phyloP scores from a whole-genome alignment of 2,888 invertebrate species.

The Trachelus tabidus region DNA sequence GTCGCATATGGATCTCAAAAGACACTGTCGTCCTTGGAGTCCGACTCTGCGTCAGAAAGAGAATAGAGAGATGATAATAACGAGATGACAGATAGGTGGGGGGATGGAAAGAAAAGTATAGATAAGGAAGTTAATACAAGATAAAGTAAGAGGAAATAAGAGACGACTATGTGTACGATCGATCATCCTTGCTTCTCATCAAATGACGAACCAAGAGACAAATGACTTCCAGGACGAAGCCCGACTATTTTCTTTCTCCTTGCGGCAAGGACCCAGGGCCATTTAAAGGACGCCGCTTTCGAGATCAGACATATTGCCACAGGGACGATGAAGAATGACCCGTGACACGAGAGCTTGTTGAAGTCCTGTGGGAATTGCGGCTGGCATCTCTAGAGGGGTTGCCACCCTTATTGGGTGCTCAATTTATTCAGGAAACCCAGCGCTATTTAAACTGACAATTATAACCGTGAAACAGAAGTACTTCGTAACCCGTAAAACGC shows the following conservation, averaged over 20 bases:
- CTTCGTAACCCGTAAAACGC: neutral
- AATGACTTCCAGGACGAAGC: slow-evolving; percentile 24
- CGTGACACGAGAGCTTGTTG: neutral
- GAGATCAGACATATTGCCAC: slow-evolving; percentile 13
- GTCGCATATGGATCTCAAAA: slow-evolving; percentile 60
- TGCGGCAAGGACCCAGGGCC: neutral
- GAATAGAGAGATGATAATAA: neutral
- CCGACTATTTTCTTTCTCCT: slow-evolving; percentile 11
- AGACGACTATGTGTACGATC: neutral
- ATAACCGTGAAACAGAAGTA: neutral
- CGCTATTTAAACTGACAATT: neutral
- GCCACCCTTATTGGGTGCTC: neutral
- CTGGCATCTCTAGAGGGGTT: neutral
- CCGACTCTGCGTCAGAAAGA: slow-evolving; percentile 43
- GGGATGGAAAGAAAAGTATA: neutral
- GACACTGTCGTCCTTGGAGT: slow-evolving; percentile 54
- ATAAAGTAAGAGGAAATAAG: neutral
- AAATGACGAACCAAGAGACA: slow-evolving; percentile 19
- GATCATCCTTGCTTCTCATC: neutral
- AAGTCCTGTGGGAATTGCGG: neutral
- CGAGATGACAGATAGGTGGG: neutral
- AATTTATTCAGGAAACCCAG: neutral
- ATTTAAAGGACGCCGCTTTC: slow-evolving; percentile 5
- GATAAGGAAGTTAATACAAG: neutral
- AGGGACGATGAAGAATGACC: slow-evolving; percentile 28